phyloP scores from a whole-genome alignment of 2,113 vertebrate genomes.

The Ciconia stormi region DNA sequence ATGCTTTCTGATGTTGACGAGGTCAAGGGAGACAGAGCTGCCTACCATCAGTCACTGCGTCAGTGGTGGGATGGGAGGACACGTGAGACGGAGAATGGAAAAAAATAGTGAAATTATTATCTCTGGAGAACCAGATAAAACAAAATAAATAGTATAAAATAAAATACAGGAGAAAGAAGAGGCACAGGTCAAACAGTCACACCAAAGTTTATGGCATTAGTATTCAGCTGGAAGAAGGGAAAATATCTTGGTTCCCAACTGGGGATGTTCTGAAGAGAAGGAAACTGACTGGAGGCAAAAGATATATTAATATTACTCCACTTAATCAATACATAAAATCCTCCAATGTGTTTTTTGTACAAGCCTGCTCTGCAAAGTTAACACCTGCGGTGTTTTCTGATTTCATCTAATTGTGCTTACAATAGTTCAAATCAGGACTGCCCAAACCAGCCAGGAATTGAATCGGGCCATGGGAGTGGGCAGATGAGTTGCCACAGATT shows the following conservation, averaged over 20 bases:
- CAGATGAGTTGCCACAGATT: not conserved
- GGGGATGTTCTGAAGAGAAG: slow-evolving; percentile 73
- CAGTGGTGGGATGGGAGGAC: slow-evolving; percentile 65
- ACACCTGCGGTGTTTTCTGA: slow-evolving; percentile 65
- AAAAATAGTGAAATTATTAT: slow-evolving; percentile 46
- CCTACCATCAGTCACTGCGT: slow-evolving; percentile 73
- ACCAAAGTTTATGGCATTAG: slow-evolving; percentile 70
- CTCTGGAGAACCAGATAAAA: slow-evolving; percentile 62
- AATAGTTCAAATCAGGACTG: not conserved
- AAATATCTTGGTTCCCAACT: slow-evolving; percentile 69
- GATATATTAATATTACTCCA: slow-evolving; percentile 80
- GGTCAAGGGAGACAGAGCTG: slow-evolving; percentile 80
- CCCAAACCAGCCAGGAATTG: slow-evolving; percentile 2
- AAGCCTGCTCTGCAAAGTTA: slow-evolving; percentile 63
- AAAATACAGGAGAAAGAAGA: slow-evolving; percentile 15
- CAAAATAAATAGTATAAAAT: slow-evolving; percentile 45
- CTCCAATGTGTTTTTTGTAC: slow-evolving; percentile 74
- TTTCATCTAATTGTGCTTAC: slow-evolving; percentile 59
- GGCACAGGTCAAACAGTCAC: slow-evolving; percentile 69
- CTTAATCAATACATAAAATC: slow-evolving; percentile 84
- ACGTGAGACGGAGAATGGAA: slow-evolving; percentile 56
- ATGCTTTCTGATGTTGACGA: slow-evolving; percentile 83
- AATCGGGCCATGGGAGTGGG: rapidly evolving
- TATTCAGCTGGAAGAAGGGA: slow-evolving; percentile 74
- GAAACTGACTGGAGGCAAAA: slow-evolving; percentile 78